Evolutionary conservation across 1,140 invertebrate genomes (phyloP), one percentile per base, ranked within the genome.

Genomic region (Brachionus rubens): DNA sequence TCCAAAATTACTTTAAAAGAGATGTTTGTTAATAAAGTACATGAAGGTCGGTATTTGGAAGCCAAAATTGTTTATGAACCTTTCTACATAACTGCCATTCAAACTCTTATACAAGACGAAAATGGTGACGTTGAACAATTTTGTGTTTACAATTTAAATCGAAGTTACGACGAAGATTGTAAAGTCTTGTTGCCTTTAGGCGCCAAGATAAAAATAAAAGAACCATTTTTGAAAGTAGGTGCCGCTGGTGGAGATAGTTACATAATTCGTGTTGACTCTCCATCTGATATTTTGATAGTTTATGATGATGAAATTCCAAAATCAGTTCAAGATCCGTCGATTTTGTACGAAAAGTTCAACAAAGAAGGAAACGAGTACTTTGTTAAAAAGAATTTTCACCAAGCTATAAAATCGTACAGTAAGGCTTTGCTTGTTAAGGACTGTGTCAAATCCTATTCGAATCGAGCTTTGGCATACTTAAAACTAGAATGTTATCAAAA

Each of bases 11-110:
- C 14, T 4, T 14, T 72, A 14, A 50, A 36, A 4, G 30, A 72
- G 26, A 72, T 72, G 68, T 50, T 36, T 48, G 68, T 72, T 10
- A 48, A 48, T 28, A 48, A 72, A 28, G 68, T 72, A 0, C 68
- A 72, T 54, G n/a, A 54, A 24, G 68, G 68, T 26, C 48, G 40
- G 19, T 72, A 50, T 48, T n/a, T 72, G 6, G 68, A 72, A 50
- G 68, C 19, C 10, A 50, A 12, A 19, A 30, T 72, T 1, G 40
- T 30, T 12, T 21, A 40, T 48, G 26, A 54, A 10, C 46, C 68
- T 1, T 72, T 54, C 33, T 16, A 14, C 3, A 30, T 72, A 9
- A 43, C 59, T n/a, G 59, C 59, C 19, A 43, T 65, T 43, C 59
- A 65, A 43, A 65, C 36, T 24, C 43, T 65, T 36, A 54, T 72